Base-by-base conservation (phyloP, 1,140 invertebrate species). In the Sesamia nonagrioides region DNA sequence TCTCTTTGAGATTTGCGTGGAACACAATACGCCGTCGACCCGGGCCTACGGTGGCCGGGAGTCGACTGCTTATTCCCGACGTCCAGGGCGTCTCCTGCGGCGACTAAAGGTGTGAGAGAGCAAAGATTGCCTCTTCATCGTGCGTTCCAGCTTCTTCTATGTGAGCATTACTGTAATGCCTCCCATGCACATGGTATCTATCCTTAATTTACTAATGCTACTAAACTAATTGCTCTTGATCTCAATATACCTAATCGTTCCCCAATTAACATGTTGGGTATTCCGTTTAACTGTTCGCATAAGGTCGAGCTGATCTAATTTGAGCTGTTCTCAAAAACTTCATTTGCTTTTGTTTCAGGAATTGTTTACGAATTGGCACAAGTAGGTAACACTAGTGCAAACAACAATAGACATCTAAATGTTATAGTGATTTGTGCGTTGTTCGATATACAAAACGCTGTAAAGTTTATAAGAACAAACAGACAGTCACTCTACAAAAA, bases 271-370 rank as follows among this genome's bases (percentile, higher is more conserved):
- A 15, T 15, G 11, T 2, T 8, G 11, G 7, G 40, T 5, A 9
- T 7, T 42, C 50, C 17, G 18, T 6, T 13, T 54, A 54, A 54
- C 11, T 8, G 17, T 7, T 58, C 2, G 5, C 15, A 37, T 37
- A 35, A 37, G 27, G 58, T 37, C 58, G 33, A 35, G 58, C 58
- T 35, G 27, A 33, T 61, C 13, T 61, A 61, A 61, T n/a, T 37
- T 61, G n/a, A 35, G 58, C 9, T 17, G 58, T 61, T 37, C 58
- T 35, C 8, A 56, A 21, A 56, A 56, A 56, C 54, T 54, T 4
- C 15, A 61, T 35, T 61, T 37, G 27, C 13, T 35, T 61, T 37
- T 61, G 15, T 61, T 56, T 18, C 6, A 21, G 0, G 13, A 21
- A 56, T 9, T 4, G 17, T 21, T 27, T 21, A 21, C 6, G 52